Evolutionary conservation across 2,113 vertebrate species (phyloP).

Genomic region (Corythornis madagascariensis): DNA sequence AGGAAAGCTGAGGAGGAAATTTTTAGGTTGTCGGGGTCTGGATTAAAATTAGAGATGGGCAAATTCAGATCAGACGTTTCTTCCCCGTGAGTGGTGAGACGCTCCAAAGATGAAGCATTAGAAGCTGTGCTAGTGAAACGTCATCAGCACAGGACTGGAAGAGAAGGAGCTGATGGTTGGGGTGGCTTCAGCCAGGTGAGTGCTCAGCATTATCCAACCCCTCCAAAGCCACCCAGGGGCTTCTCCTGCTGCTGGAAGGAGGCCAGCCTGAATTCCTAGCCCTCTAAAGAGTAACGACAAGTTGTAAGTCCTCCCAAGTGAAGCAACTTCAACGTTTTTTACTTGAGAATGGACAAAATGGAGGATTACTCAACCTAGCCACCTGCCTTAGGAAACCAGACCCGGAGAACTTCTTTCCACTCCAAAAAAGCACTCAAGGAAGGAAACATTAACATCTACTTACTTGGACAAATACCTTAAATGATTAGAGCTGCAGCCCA

Average conservation of each 20-base stretch:
- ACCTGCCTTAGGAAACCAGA: fast-evolving
- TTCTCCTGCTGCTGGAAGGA: not conserved
- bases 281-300: not conserved
- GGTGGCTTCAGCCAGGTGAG: not conserved
- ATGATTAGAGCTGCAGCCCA: not conserved
- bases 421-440: fast-evolving
- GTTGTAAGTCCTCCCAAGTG: not conserved
- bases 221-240: fast-evolving
- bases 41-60: too few species aligned
- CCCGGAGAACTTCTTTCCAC: not conserved
- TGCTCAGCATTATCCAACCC: not conserved
- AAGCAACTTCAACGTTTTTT: not conserved
- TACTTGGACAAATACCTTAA: not conserved
- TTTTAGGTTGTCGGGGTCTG: too few species aligned
- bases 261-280: not conserved
- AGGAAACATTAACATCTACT: not conserved
- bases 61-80: too few species aligned
- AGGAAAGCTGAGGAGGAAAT: too few species aligned
- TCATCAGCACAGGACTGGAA: not conserved
- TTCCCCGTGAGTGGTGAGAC: too few species aligned
- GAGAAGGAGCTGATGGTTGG: not conserved
- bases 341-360: not conserved
- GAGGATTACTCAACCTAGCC: not conserved
- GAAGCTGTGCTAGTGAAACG: not conserved
- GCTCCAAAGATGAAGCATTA: not conserved